Conservation (phyloP, 2,888 invertebrate species). For the Stegophylla sp. region DNA sequence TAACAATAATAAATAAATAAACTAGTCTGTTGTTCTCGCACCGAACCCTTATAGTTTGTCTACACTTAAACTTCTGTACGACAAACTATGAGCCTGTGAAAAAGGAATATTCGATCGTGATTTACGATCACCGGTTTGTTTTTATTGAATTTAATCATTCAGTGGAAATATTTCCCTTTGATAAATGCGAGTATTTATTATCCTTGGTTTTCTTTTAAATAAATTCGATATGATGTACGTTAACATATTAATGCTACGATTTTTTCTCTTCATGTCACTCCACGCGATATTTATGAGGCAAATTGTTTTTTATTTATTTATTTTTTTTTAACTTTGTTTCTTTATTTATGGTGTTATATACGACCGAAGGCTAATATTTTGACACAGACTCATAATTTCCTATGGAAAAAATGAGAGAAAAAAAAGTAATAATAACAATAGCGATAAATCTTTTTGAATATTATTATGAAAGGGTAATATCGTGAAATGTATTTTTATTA, state of each 20-base stretch:
- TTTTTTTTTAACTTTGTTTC: conserved; percentile 28
- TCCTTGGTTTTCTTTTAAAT: conserved; percentile 32
- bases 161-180: conserved; percentile 22
- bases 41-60: background rate
- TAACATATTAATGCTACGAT: conserved; percentile 41
- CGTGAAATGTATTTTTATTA: background rate
- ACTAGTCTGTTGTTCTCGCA: background rate
- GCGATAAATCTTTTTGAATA: conserved; percentile 39
- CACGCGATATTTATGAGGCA: conserved; percentile 47
- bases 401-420: conserved; percentile 34
- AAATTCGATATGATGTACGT: conserved; percentile 24
- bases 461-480: conserved; percentile 19
- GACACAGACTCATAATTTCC: conserved; percentile 40
- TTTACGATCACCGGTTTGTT: conserved; percentile 6
- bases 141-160: conserved; percentile 40
- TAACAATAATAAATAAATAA: background rate
- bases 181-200: conserved; percentile 40
- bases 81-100: too few relatives aligned
- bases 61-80: background rate
- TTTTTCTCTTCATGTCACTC: conserved; percentile 36
- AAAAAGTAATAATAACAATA: conserved; percentile 32
- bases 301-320: conserved; percentile 32
- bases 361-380: conserved; percentile 51
- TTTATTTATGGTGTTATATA: conserved; percentile 42
- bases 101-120: conserved; percentile 19